Conservation (phyloP, 2,797 vertebrate species). For the Danio tinwini region DNA sequence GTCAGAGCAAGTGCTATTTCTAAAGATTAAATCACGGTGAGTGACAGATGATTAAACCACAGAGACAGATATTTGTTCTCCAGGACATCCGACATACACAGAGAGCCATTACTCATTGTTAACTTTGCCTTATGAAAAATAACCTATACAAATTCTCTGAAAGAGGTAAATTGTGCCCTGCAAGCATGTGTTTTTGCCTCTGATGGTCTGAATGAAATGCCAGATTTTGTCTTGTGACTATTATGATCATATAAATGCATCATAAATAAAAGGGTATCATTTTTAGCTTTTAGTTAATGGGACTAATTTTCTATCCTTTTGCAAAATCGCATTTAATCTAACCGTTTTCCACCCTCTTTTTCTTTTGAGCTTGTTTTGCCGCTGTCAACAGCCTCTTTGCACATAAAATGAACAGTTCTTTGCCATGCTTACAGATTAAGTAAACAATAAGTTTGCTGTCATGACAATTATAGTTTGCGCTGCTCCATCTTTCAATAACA, state of each 20-base stretch:
- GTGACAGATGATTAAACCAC: constrained; percentile 37
- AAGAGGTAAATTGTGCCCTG: constrained; percentile 1
- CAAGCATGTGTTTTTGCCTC: neutral
- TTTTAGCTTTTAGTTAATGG: too few relatives aligned
- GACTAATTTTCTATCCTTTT: neutral
- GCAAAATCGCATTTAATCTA: neutral
- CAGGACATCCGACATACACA: constrained; percentile 31
- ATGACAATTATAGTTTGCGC: neutral
- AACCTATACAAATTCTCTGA: neutral
- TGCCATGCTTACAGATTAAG: neutral
- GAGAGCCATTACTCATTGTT: constrained; percentile 23
- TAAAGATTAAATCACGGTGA: constrained; percentile 20
- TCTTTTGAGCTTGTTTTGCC: neutral
- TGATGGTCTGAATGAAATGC: neutral
- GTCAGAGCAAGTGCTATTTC: constrained; percentile 34
- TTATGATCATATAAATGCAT: neutral
- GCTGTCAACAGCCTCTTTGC: neutral
- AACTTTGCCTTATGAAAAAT: constrained; percentile 25
- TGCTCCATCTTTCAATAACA: neutral
- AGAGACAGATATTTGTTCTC: constrained; percentile 42
- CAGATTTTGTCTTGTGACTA: constrained; percentile 6
- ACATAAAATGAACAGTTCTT: neutral
- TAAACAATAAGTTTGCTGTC: neutral
- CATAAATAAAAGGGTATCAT: too few relatives aligned
- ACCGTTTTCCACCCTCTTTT: neutral